A percentile compares a stretch with the other conserved stretches of the same genome.
phyloP scores from a whole-genome alignment of 2,797 vertebrate species.

The Serranus cabrilla region DNA sequence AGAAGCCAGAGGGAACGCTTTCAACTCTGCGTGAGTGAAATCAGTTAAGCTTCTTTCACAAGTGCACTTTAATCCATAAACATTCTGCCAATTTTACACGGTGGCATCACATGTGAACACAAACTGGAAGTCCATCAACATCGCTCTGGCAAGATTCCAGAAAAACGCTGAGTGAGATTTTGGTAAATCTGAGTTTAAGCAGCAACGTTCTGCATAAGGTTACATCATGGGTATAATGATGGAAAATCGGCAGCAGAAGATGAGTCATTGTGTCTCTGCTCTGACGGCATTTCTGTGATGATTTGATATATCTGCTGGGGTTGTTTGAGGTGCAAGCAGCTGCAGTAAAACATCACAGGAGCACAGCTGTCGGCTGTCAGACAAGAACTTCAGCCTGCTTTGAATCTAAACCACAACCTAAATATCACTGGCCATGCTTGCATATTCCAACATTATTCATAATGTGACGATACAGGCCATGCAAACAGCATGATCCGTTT shows the following conservation, averaged over 20 bases:
- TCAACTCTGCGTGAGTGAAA: constrained; percentile 29
- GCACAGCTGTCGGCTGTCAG: constrained; percentile 14
- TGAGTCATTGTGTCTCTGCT: constrained; percentile 42
- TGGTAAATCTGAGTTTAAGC: constrained; percentile 39
- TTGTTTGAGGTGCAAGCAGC: constrained; percentile 17
- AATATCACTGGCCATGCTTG: not conserved
- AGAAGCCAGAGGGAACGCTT: constrained; percentile 26
- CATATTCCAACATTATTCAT: no score
- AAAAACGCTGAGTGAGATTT: constrained; percentile 27
- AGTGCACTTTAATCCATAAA: constrained; percentile 43
- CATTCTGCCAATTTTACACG: constrained; percentile 26
- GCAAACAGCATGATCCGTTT: no score
- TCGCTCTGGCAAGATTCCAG: constrained; percentile 33
- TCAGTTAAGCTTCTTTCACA: constrained; percentile 54
- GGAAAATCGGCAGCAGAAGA: constrained; percentile 11
- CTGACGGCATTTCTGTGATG: constrained; percentile 48
- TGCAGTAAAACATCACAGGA: constrained; percentile 27
- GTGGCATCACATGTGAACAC: constrained; percentile 13
- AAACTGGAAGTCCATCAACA: constrained; percentile 11
- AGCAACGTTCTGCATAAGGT: constrained; percentile 17
- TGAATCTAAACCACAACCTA: not conserved
- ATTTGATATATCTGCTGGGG: not conserved
- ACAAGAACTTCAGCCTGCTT: not conserved
- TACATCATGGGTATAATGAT: constrained; percentile 31
- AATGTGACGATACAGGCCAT: no score